These are phyloP conservation scores for Catonia carolina DNA, from an alignment of 2,888 invertebrate species.

Conservation along the genomic window DNA sequence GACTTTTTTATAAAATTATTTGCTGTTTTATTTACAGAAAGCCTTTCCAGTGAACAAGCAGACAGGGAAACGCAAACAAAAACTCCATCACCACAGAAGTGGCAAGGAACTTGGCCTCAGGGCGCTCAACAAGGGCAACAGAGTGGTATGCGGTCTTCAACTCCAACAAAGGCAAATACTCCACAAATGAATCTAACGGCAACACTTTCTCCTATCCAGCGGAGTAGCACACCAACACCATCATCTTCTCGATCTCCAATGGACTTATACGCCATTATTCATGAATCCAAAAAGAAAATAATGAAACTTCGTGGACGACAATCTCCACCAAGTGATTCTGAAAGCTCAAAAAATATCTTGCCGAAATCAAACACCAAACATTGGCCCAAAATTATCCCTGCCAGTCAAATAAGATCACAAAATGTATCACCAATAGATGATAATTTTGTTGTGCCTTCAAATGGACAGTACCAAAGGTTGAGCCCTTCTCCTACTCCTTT, in stretches of 20 bases:
- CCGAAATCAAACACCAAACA: slow-evolving; percentile 17
- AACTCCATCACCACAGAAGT: not conserved
- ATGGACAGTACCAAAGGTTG: slow-evolving; percentile 22
- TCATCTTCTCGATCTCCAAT: slow-evolving; percentile 72
- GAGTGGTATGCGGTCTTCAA: slow-evolving; percentile 26
- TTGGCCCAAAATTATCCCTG: slow-evolving; percentile 33
- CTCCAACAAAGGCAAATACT: slow-evolving; percentile 30
- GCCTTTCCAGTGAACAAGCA: not conserved
- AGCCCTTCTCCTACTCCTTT: slow-evolving; percentile 20
- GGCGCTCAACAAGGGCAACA: not conserved
- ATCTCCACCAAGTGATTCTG: slow-evolving; percentile 11
- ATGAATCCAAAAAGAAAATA: slow-evolving; percentile 59
- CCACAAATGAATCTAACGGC: slow-evolving; percentile 30
- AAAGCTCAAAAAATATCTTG: not conserved
- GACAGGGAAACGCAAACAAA: too few species aligned
- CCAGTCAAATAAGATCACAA: slow-evolving; percentile 18
- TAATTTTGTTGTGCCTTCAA: slow-evolving; percentile 6
- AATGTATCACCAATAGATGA: not conserved
- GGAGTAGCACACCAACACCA: slow-evolving; percentile 49
- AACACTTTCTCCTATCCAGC: slow-evolving; percentile 31
- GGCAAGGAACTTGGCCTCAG: slow-evolving; percentile 9
- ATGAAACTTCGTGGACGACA: slow-evolving; percentile 21
- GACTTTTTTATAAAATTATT: not conserved
- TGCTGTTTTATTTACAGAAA: slow-evolving; percentile 4
- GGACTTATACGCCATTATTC: slow-evolving; percentile 67